Evolutionary conservation across 2,888 invertebrate genomes (phyloP).

Genomic region (Aleiodes leptofemur): DNA sequence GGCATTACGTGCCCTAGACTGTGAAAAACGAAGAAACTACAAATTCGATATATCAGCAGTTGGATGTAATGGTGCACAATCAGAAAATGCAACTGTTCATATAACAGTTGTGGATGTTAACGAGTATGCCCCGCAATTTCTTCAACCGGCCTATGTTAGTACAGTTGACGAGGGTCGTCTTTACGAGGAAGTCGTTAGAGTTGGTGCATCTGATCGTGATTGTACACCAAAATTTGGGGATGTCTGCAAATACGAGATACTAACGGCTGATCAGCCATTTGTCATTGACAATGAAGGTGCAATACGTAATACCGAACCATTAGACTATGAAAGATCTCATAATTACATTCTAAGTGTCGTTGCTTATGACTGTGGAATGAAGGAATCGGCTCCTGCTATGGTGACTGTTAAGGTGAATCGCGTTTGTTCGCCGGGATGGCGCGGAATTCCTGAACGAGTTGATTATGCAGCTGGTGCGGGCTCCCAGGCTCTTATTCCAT

Average conservation of each 20-base stretch:
- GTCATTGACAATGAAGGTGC: conserved; percentile 93
- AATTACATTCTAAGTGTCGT: conserved; percentile 98
- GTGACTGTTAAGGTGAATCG: conserved; percentile 93
- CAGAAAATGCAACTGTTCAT: conserved; percentile 91
- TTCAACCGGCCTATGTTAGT: conserved; percentile 92
- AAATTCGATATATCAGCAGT: conserved; percentile 97
- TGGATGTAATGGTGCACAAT: conserved; percentile 91
- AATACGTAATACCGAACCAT: conserved; percentile 94
- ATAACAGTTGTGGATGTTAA: conserved; percentile 97
- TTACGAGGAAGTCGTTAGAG: conserved; percentile 92
- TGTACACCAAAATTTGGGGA: conserved; percentile 97
- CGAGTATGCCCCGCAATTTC: conserved; percentile 95
- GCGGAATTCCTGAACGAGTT: conserved; percentile 88
- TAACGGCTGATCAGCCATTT: conserved; percentile 93
- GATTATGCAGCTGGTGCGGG: conserved; percentile 90
- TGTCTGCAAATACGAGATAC: conserved; percentile 98
- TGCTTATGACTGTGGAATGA: conserved; percentile 98
- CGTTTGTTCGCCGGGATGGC: conserved; percentile 75
- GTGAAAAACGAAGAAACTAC: conserved; percentile 95
- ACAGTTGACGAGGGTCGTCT: conserved; percentile 93
- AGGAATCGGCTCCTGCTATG: conserved; percentile 94
- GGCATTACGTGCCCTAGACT: conserved; percentile 90
- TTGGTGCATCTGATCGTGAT: conserved; percentile 95
- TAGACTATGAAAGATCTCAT: conserved; percentile 94
- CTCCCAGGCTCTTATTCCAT: conserved; percentile 87